Evolutionary conservation across 1,140 invertebrate species (phyloP), one percentile per base, ranked within the genome.

Genomic region (Conus betulinus): DNA sequence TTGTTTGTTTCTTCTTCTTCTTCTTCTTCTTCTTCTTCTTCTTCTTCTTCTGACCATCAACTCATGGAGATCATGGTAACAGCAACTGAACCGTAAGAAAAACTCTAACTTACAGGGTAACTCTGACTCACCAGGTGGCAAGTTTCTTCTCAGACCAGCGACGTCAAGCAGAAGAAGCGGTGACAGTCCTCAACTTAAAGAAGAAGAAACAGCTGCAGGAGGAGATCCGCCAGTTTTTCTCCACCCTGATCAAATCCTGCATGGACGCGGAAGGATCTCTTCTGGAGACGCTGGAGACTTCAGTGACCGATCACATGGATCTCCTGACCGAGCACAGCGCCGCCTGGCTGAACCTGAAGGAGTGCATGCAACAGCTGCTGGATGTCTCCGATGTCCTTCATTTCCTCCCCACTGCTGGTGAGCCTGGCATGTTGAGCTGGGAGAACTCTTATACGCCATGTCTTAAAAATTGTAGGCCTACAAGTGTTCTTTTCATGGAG

Each of bases 81-180:
- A 39, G 39, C 39, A 39, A 39, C 39, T 39, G 39, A 39, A 39
- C 3, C 39, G 3, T 39, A 39, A 39, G 3, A 39, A 39, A 1
- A 39, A 39, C 39, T 39, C 39, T 39, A 3, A 39, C 39, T 39
- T 39, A 39, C 39, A 39, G 3, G 39, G 3, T 39, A 39, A 39
- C 39, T 39, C 39, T 39, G 3, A 39, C 39, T 15, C 57, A 60
- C 57, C 71, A 87, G 85, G 74, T 87, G 52, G 23, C 57, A 23
- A 87, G 71, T 17, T 76, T 87, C n/a, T 87, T 87, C 71, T 78
- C 71, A n/a, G 85, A 87, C 23, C 71, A 87, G 25, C 15, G 52
- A n/a, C 39, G 53, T 23, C 20, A 57, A 51, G 53, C 74, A 55
- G n/a, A 78, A 57, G 85, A 87, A 53, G 57, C 74, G 17, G 6